These are phyloP conservation scores for Progne subis DNA, from an alignment of 2,113 vertebrate species.

Conservation along the genomic window DNA sequence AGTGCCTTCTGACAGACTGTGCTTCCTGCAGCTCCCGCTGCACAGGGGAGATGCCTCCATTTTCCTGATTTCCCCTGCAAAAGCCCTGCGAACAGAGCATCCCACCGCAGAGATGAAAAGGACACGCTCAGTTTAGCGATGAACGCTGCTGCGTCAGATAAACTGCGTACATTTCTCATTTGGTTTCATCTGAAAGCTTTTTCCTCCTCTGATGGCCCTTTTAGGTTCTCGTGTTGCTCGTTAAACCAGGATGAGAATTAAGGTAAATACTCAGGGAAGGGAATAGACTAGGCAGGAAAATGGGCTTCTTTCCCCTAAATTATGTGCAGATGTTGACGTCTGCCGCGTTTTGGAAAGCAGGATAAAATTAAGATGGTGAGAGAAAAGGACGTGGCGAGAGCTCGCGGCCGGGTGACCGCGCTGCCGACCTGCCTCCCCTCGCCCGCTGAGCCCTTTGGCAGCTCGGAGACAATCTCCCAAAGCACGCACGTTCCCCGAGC, in stretches of 20 bases:
- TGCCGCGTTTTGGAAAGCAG: not conserved
- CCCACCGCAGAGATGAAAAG: fast-evolving
- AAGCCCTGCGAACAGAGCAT: not conserved
- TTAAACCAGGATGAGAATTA: not conserved
- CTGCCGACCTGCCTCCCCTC: not conserved
- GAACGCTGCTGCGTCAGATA: fast-evolving
- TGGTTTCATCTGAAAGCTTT: not conserved
- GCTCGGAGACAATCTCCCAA: not conserved
- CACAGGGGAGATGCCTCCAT: not conserved
- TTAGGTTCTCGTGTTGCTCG: not conserved
- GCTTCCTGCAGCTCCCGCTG: not conserved
- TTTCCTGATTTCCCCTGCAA: not conserved
- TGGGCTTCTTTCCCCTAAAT: not conserved
- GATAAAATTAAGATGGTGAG: not conserved
- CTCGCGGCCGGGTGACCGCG: fast-evolving
- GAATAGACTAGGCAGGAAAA: not conserved
- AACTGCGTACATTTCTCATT: not conserved
- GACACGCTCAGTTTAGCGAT: fast-evolving
- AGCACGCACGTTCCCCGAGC: not conserved
- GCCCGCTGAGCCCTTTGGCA: not conserved
- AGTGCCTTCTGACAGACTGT: not conserved
- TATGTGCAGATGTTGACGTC: not conserved
- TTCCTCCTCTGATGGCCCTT: not conserved
- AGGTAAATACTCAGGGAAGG: not conserved
- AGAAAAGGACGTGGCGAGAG: not conserved